Conservation (phyloP, 2,888 invertebrate species). For the Eurois occulta region DNA sequence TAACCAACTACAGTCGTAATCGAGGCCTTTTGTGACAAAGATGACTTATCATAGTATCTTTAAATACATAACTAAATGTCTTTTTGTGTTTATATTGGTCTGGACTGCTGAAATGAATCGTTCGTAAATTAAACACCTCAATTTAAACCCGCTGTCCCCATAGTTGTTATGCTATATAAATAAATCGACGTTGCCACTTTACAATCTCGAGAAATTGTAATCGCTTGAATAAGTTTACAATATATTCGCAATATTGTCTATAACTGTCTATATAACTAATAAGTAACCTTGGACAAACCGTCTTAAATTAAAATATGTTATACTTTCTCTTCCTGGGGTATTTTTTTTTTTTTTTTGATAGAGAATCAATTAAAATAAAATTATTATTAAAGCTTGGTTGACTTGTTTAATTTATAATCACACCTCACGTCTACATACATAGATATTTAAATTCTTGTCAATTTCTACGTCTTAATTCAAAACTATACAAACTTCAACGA, state of each 20-base stretch:
- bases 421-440: background rate
- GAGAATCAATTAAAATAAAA: background rate
- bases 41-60: background rate
- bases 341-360: background rate
- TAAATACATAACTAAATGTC: background rate
- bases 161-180: constrained; percentile 39
- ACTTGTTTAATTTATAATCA: background rate
- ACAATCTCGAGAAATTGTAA: constrained; percentile 35
- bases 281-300: background rate
- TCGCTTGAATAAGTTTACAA: constrained; percentile 20
- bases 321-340: background rate
- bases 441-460: background rate
- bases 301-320: too few relatives aligned
- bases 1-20: background rate
- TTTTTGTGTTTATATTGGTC: background rate
- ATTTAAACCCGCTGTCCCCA: constrained; percentile 24
- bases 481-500: background rate
- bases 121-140: background rate
- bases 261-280: too few relatives aligned
- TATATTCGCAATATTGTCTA: background rate
- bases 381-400: background rate
- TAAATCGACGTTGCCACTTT: constrained; percentile 42
- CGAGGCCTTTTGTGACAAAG: background rate
- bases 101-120: constrained; percentile 1
- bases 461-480: background rate